These are phyloP conservation scores for Tortrix viridana DNA, from an alignment of 2,888 invertebrate species.

Conservation along the genomic window DNA sequence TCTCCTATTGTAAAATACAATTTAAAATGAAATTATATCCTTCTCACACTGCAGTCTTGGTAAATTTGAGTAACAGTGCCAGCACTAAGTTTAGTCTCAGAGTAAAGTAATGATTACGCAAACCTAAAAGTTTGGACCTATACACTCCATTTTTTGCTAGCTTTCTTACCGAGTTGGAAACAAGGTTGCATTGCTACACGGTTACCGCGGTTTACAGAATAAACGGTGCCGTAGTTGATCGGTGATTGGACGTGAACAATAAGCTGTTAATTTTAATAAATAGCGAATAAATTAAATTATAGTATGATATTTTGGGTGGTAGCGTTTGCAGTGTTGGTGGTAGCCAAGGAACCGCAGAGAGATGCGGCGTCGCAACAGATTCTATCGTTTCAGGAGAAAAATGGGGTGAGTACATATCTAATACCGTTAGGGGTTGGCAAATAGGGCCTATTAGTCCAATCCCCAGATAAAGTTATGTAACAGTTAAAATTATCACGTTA, in stretches of 20 bases:
- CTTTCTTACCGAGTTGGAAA: slow-evolving; percentile 24
- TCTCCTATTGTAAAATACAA: not conserved
- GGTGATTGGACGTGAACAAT: slow-evolving; percentile 22
- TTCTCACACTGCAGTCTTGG: not conserved
- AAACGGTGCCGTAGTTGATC: slow-evolving; percentile 20
- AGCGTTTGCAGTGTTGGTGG: slow-evolving; percentile 9
- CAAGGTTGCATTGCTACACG: slow-evolving; percentile 33
- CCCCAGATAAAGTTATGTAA: too few species aligned
- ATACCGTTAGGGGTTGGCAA: too few species aligned
- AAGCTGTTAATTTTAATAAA: not conserved
- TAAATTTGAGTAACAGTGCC: not conserved
- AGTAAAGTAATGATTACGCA: slow-evolving; percentile 18
- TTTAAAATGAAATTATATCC: not conserved
- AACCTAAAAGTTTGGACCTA: slow-evolving; percentile 31
- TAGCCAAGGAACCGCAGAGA: slow-evolving; percentile 11
- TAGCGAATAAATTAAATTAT: not conserved
- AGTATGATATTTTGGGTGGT: slow-evolving; percentile 20
- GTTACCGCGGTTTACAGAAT: slow-evolving; percentile 14
- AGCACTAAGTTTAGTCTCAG: too few species aligned
- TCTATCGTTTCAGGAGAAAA: slow-evolving; percentile 30
- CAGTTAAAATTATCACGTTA: too few species aligned
- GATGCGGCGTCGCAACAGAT: slow-evolving; percentile 34
- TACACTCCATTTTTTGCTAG: slow-evolving; percentile 30
- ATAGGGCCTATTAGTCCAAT: too few species aligned
- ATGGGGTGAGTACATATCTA: slow-evolving; percentile 20